These are phyloP conservation scores for Melanerpes formicivorus DNA, from an alignment of 2,113 vertebrate species.

Conservation along the genomic window DNA sequence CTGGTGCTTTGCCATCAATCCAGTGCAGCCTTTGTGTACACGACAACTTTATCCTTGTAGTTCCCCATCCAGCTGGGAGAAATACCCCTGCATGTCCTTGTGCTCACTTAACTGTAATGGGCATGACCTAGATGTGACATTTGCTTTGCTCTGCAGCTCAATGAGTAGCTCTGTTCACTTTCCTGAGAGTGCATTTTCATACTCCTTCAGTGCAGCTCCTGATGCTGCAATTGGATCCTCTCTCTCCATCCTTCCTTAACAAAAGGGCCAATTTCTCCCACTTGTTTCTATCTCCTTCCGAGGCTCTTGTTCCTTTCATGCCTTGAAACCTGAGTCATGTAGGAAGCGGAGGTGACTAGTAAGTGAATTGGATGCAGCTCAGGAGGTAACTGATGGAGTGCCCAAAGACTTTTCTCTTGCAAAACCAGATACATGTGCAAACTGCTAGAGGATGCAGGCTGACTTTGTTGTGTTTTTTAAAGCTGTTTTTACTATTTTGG, in stretches of 20 bases:
- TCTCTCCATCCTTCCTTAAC: constrained; percentile 3
- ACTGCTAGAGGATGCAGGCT: constrained; percentile 17
- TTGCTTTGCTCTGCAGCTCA: not conserved
- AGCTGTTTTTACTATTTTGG: constrained; percentile 48
- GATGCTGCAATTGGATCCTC: constrained; percentile 12
- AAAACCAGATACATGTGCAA: constrained; percentile 7
- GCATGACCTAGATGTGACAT: not conserved
- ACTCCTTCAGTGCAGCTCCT: not conserved
- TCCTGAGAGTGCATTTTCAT: not conserved
- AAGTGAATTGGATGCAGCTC: constrained; percentile 43
- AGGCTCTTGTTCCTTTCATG: constrained; percentile 41
- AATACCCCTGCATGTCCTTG: not conserved
- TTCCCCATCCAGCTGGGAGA: not conserved
- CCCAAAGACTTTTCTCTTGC: constrained; percentile 20
- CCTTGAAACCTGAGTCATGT: constrained; percentile 57
- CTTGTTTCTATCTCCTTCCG: constrained; percentile 37
- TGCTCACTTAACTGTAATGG: not conserved
- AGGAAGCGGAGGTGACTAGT: constrained; percentile 62
- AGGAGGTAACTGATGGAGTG: not conserved
- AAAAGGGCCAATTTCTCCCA: constrained; percentile 28
- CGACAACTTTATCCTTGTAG: not conserved
- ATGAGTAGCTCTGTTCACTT: not conserved
- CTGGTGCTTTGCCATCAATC: not conserved
- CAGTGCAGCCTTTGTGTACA: not conserved
- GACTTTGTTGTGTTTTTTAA: not conserved